These are phyloP conservation scores for Drosophila lini DNA, from an alignment of 1,140 invertebrate species.

Conservation along the genomic window DNA sequence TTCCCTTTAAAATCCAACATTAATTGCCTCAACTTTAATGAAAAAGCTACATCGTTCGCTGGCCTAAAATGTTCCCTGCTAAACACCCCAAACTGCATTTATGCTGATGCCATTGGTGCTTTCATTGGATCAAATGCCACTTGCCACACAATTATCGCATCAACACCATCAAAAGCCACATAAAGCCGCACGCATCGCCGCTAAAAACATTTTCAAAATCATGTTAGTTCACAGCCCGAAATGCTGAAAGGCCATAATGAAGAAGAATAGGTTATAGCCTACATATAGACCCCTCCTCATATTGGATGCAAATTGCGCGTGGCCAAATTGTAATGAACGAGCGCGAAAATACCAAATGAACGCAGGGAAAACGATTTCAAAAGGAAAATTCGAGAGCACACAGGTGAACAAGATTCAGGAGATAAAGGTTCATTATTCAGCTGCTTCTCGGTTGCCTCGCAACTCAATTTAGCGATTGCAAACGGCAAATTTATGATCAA, in stretches of 20 bases:
- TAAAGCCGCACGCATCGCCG: conserved; percentile 44
- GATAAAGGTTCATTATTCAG: conserved; percentile 1
- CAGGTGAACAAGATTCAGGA: conserved; percentile 7
- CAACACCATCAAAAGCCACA: conserved; percentile 31
- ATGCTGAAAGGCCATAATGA: conserved; percentile 16
- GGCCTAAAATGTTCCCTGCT: conserved; percentile 11
- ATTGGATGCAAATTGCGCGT: conserved; percentile 64
- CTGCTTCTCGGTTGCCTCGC: no score
- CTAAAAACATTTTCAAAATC: conserved; percentile 55
- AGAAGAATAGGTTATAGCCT: conserved; percentile 17
- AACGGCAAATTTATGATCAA: conserved; percentile 10
- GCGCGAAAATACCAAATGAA: conserved; percentile 26
- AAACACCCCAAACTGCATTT: conserved; percentile 25
- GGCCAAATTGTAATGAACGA: conserved; percentile 51
- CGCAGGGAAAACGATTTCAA: conserved; percentile 1
- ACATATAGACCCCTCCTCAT: conserved; percentile 20
- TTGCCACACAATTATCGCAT: conserved; percentile 61
- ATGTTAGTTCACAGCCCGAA: conserved; percentile 22
- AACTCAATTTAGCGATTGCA: conserved; percentile 13
- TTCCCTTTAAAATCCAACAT: not conserved
- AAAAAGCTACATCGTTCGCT: not conserved
- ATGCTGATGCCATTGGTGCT: conserved; percentile 18
- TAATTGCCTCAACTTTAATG: conserved; percentile 18
- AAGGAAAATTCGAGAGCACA: conserved; percentile 1
- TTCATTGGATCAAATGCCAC: conserved; percentile 58